These are phyloP conservation scores for Sthenelais limicola DNA, from an alignment of 2,888 invertebrate species.

Conservation along the genomic window DNA sequence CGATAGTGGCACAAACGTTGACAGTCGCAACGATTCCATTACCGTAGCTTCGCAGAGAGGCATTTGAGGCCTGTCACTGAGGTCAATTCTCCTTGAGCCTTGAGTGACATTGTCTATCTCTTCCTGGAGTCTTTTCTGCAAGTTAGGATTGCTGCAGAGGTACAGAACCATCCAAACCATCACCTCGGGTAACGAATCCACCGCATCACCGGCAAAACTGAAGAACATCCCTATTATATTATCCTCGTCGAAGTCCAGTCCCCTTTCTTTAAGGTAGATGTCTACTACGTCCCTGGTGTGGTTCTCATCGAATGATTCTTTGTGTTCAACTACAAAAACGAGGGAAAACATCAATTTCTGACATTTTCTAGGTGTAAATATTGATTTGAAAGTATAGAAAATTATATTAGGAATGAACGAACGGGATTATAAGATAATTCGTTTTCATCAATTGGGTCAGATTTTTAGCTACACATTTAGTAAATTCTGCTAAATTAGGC, in stretches of 20 bases:
- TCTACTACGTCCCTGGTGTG: constrained; percentile 23
- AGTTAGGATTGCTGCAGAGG: neutral
- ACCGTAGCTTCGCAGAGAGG: constrained; percentile 11
- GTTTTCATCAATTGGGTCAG: too few species aligned
- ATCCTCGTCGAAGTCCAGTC: constrained; percentile 27
- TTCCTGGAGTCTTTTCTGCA: neutral
- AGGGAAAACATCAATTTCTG: too few species aligned
- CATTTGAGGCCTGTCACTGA: neutral
- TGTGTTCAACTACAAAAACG: too few species aligned
- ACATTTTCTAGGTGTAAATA: too few species aligned
- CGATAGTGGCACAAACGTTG: constrained; percentile 33
- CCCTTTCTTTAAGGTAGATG: constrained; percentile 30
- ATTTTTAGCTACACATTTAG: too few species aligned
- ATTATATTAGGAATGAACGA: too few species aligned
- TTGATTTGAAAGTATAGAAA: too few species aligned
- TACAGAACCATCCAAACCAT: constrained; percentile 40
- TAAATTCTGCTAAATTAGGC: too few species aligned
- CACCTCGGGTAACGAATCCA: constrained; percentile 29
- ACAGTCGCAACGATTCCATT: constrained; percentile 32
- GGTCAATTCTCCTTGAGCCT: neutral
- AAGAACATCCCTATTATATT: constrained; percentile 29
- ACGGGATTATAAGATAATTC: too few species aligned
- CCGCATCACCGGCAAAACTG: constrained; percentile 33
- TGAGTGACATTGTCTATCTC: constrained; percentile 2
- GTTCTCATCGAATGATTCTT: constrained; percentile 3